Evolutionary conservation across 2,888 invertebrate genomes (phyloP), one percentile per base, ranked within the genome.

Genomic region (Brachyopa scutellaris): DNA sequence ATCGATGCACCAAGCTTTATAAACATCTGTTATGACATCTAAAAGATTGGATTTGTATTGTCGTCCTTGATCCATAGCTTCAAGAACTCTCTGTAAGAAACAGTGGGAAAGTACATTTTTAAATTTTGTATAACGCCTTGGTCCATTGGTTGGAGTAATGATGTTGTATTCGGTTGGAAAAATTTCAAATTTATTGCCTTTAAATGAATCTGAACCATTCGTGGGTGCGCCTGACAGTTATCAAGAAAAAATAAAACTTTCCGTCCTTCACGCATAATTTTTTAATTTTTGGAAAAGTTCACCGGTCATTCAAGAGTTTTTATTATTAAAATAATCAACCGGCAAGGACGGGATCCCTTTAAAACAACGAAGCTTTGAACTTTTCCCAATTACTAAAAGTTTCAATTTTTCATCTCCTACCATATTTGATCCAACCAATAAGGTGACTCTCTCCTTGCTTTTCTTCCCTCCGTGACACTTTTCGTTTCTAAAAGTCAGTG

Each of bases 241-340:
- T n/a, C n/a, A n/a, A n/a, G n/a, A n/a, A n/a, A n/a, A n/a, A n/a
- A n/a, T n/a, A n/a, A n/a, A n/a, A 26, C 26, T 26, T 26, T 26
- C 26, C 7, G 3, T 26, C 7, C 3, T 26, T 26, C 4, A 26
- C 26, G 26, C 26, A 7, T 7, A 26, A 26, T 5, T 26, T 26
- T 26, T 26, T 26, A 7, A 47, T 49, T 49, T 49, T 49, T 49
- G 26, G 29, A 29, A 49, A 49, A 49, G 29, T 42, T 3, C 38
- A 11, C 47, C 61, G 26, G 85, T 85, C 84, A 85, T 85, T 84
- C 85, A 85, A 13, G 84, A 85, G 62, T 84, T 85, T 64, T 62
- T 84, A 83, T 84, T 85, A 21, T 72, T 62, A 42, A 59, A 23
- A 66, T 85, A 84, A 17, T 79, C 59, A 15, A 85, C 72, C 45